These are phyloP conservation scores for Coboldia fuscipes DNA, from an alignment of 1,140 invertebrate species.

Conservation along the genomic window DNA sequence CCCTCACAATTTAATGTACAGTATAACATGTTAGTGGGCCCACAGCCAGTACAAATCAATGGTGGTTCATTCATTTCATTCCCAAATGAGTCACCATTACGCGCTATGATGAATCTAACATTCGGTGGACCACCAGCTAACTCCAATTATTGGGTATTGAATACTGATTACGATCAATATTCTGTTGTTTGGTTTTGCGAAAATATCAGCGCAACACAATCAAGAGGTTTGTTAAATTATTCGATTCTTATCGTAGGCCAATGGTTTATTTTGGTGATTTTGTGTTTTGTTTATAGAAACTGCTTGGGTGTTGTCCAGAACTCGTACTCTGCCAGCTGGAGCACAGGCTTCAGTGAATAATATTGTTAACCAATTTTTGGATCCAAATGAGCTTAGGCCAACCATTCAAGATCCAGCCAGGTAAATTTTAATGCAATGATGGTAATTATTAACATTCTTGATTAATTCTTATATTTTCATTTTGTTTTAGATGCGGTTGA, in stretches of 20 bases:
- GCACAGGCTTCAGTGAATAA: no score
- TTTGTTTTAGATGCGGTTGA: no score
- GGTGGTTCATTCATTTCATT: neutral
- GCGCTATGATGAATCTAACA: neutral
- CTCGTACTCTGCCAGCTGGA: no score
- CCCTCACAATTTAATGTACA: neutral
- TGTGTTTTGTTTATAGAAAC: no score
- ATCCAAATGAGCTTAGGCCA: no score
- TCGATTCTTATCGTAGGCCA: neutral
- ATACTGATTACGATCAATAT: neutral
- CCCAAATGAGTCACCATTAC: neutral
- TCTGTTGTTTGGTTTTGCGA: neutral
- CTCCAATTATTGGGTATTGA: neutral
- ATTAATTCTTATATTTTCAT: no score
- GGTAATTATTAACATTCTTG: no score
- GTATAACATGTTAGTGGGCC: neutral
- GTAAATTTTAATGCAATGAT: no score
- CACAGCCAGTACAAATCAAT: neutral
- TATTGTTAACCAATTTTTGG: no score
- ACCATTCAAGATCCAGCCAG: no score
- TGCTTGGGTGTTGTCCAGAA: no score
- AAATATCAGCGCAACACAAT: neutral
- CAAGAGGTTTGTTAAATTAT: slow-evolving; percentile 1
- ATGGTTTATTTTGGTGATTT: neutral
- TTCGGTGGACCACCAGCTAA: neutral